phyloP scores from a whole-genome alignment of 2,113 vertebrate species.

The Platysternon megacephalum region DNA sequence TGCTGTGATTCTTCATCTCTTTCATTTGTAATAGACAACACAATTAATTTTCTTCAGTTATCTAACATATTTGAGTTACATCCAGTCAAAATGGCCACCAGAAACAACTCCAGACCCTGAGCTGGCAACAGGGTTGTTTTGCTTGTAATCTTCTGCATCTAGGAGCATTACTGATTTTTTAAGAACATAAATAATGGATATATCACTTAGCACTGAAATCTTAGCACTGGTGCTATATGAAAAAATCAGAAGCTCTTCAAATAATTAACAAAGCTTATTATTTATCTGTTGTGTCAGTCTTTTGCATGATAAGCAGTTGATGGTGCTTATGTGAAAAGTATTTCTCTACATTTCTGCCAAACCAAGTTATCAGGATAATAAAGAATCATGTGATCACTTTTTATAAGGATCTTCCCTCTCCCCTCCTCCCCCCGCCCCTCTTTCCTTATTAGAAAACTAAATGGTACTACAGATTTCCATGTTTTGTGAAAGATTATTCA shows the following conservation, averaged over 20 bases:
- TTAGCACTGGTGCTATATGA: neutral
- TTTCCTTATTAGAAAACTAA: neutral
- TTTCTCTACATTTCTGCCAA: neutral
- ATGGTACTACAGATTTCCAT: neutral
- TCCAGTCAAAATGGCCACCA: neutral
- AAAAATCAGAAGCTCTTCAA: neutral
- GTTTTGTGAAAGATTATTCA: neutral
- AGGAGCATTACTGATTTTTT: neutral
- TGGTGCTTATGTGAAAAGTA: neutral
- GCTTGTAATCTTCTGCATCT: neutral
- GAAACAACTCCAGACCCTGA: neutral
- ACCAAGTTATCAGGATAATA: neutral
- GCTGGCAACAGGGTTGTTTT: neutral
- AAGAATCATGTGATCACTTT: neutral
- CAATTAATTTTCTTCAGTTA: conserved; percentile 43
- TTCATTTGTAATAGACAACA: conserved; percentile 31
- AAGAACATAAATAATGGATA: neutral
- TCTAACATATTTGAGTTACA: conserved; percentile 17
- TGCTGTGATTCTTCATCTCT: neutral
- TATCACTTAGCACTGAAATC: neutral
- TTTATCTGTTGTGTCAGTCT: neutral
- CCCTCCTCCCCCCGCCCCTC: neutral
- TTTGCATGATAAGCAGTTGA: neutral
- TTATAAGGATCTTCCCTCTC: neutral
- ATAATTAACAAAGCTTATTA: neutral